phyloP scores from a whole-genome alignment of 2,113 vertebrate genomes.

The Herpailurus yagouaroundi region DNA sequence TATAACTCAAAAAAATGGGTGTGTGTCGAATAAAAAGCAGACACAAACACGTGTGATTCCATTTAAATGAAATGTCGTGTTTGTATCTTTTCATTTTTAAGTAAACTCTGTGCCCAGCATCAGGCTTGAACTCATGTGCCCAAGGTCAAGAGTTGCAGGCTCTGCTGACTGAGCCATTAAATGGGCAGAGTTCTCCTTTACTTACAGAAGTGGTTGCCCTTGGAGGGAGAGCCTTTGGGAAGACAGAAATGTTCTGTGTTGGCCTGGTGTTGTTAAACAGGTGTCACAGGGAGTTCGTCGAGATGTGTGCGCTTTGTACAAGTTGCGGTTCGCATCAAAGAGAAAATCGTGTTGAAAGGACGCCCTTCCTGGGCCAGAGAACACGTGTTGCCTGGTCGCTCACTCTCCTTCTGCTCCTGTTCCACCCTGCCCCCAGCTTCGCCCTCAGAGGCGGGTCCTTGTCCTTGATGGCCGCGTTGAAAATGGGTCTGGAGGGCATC shows the following conservation, averaged over 20 bases:
- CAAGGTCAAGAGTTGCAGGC: not conserved
- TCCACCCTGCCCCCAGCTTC: rapidly evolving
- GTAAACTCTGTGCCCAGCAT: not conserved
- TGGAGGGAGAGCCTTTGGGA: not conserved
- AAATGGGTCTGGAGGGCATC: not conserved
- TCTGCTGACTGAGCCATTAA: not conserved
- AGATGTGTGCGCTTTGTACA: not conserved
- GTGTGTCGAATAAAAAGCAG: not conserved
- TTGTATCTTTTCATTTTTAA: not conserved
- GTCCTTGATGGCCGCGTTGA: not conserved
- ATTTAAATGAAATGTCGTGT: not conserved
- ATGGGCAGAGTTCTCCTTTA: not conserved
- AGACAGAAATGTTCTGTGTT: not conserved
- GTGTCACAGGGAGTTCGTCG: not conserved
- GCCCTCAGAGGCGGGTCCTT: too few species aligned
- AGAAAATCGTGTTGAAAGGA: not conserved
- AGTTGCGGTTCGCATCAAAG: not conserved
- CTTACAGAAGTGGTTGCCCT: too few species aligned
- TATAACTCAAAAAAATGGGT: not conserved
- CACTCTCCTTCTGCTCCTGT: not conserved
- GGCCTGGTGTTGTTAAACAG: not conserved
- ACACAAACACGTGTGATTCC: not conserved
- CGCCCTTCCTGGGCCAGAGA: not conserved
- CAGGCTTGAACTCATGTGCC: not conserved
- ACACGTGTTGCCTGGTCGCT: not conserved